A percentile compares a stretch with the other conserved stretches of the same genome.
These are phyloP conservation scores for Artemisiospiza belli DNA, from an alignment of 2,113 vertebrate genomes.

Conservation along the genomic window DNA sequence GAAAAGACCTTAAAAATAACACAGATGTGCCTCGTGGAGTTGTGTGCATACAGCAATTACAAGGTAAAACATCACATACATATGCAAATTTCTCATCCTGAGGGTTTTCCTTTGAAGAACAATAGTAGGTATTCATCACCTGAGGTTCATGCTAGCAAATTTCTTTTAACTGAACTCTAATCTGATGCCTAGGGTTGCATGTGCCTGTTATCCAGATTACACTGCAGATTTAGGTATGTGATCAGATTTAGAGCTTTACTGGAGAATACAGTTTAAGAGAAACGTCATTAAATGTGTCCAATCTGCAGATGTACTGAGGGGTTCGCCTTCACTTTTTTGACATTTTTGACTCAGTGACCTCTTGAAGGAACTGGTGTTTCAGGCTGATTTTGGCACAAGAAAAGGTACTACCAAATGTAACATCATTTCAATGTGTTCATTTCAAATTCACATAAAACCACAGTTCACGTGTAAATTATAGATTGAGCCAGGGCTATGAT, in stretches of 20 bases:
- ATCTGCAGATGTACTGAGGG: background rate
- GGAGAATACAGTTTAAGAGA: background rate
- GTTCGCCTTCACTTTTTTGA: background rate
- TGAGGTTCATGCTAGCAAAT: background rate
- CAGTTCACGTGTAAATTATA: background rate
- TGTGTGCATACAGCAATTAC: background rate
- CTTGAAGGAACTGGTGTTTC: background rate
- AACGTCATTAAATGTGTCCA: background rate
- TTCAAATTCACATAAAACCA: background rate
- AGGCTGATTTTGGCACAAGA: background rate
- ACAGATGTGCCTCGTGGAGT: background rate
- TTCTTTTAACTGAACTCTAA: background rate
- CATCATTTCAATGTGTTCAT: background rate
- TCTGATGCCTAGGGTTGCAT: background rate
- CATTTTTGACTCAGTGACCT: background rate
- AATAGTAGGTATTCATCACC: background rate
- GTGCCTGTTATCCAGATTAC: background rate
- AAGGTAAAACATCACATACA: background rate
- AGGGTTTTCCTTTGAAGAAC: background rate
- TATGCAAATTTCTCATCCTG: background rate
- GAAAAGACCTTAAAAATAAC: background rate
- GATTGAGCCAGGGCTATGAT: background rate
- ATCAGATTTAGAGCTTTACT: background rate
- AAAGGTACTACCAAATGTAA: background rate
- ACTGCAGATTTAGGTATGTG: background rate